Conservation (phyloP, 2,113 vertebrate genomes). For the Nycticorax nycticorax region DNA sequence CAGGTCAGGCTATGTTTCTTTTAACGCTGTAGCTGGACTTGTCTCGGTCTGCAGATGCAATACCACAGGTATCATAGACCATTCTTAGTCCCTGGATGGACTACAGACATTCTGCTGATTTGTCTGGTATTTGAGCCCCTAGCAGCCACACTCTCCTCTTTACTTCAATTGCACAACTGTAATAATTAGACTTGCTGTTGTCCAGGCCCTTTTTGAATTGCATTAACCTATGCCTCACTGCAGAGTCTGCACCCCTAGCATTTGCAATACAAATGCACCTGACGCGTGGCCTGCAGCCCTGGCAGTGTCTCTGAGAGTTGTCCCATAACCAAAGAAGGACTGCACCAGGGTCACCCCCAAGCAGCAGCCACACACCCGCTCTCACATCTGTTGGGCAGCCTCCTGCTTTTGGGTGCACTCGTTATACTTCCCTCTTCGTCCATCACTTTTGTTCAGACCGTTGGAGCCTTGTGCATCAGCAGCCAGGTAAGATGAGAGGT, state of each 20-base stretch:
- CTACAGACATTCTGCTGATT: not conserved
- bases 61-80: not conserved
- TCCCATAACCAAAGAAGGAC: not conserved
- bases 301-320: not conserved
- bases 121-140: not conserved
- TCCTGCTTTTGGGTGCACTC: not conserved
- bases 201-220: conserved; percentile 32
- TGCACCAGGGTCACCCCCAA: not conserved
- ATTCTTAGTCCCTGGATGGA: not conserved
- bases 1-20: not conserved
- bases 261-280: conserved; percentile 49
- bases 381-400: not conserved
- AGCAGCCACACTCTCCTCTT: not conserved
- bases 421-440: not conserved
- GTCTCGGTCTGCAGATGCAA: accelerated
- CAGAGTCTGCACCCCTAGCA: not conserved
- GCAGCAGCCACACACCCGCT: not conserved
- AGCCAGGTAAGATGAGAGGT: not conserved
- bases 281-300: not conserved
- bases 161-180: not conserved
- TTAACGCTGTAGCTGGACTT: not conserved
- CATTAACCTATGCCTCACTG: conserved; percentile 43
- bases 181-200: conserved; percentile 56
- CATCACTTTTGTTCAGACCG: not conserved
- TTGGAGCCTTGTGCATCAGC: not conserved